phyloP scores from a whole-genome alignment of 2,113 vertebrate species.

The Pongo pygmaeus region DNA sequence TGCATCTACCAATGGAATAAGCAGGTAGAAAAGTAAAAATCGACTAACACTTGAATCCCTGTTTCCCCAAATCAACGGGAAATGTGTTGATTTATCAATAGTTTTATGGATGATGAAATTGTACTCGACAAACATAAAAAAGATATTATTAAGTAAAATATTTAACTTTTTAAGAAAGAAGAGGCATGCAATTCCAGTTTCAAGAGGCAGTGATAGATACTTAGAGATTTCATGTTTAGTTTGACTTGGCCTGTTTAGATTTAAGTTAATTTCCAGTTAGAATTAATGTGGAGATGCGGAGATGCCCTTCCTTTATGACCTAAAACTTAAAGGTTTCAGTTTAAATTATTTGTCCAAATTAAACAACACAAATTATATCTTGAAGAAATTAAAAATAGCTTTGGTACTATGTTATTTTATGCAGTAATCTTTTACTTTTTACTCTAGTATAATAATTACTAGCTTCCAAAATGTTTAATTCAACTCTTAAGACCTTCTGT shows the following conservation, averaged over 20 bases:
- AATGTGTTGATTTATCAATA: not conserved
- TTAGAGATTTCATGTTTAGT: not conserved
- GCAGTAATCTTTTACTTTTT: constrained; percentile 13
- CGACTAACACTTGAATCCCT: not conserved
- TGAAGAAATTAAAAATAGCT: not conserved
- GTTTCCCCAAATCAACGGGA: not conserved
- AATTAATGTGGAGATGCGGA: not conserved
- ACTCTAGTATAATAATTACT: not conserved
- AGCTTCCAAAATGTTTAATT: not conserved
- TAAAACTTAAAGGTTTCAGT: not conserved
- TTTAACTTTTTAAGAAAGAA: not conserved
- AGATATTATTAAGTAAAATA: not conserved
- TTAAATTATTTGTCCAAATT: constrained; percentile 2
- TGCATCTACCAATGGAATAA: not conserved
- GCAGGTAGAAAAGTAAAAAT: not conserved
- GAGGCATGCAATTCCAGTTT: not conserved
- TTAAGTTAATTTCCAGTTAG: not conserved
- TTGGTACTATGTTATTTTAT: not conserved
- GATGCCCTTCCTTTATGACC: not conserved
- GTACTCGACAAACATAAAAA: not conserved
- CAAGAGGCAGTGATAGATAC: not conserved
- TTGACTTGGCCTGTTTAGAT: not conserved
- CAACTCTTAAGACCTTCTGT: not conserved
- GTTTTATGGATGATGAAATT: not conserved
- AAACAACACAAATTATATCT: not conserved